Evolutionary conservation across 2,113 vertebrate genomes (phyloP).

Genomic region (Zingel zingel): DNA sequence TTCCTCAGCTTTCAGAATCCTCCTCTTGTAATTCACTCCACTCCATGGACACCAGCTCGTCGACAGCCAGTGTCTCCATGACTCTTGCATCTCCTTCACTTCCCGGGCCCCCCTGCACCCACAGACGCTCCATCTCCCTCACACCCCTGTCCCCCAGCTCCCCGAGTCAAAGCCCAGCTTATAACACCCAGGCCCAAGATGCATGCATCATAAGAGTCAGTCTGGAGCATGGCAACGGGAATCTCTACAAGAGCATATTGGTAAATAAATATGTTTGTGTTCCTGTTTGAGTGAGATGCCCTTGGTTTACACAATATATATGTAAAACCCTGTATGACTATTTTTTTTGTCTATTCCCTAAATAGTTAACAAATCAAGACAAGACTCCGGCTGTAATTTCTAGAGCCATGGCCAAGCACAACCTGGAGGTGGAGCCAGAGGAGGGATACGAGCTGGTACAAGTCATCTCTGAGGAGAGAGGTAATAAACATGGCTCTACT

Average conservation of each 20-base stretch:
- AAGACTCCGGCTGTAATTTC: conserved; percentile 92
- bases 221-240: conserved; percentile 88
- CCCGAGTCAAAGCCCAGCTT: conserved; percentile 77
- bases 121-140: conserved; percentile 82
- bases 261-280: conserved; percentile 74
- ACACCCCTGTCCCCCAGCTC: conserved; percentile 76
- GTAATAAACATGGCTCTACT: conserved; percentile 72
- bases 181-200: conserved; percentile 92
- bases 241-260: conserved; percentile 97
- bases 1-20: conserved; percentile 86
- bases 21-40: conserved; percentile 88
- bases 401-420: conserved; percentile 93
- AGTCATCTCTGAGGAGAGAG: conserved; percentile 93
- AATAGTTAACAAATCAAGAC: conserved; percentile 94
- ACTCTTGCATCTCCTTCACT: conserved; percentile 75
- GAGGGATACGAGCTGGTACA: conserved; percentile 93
- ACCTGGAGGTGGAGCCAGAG: conserved; percentile 86
- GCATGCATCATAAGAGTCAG: conserved; percentile 92
- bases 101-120: conserved; percentile 74
- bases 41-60: conserved; percentile 88
- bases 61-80: conserved; percentile 76
- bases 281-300: not conserved
- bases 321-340: not conserved
- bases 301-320: not conserved
- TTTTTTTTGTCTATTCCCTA: not conserved